Conservation (phyloP, 2,113 vertebrate species). For the Syrmaticus mikado region DNA sequence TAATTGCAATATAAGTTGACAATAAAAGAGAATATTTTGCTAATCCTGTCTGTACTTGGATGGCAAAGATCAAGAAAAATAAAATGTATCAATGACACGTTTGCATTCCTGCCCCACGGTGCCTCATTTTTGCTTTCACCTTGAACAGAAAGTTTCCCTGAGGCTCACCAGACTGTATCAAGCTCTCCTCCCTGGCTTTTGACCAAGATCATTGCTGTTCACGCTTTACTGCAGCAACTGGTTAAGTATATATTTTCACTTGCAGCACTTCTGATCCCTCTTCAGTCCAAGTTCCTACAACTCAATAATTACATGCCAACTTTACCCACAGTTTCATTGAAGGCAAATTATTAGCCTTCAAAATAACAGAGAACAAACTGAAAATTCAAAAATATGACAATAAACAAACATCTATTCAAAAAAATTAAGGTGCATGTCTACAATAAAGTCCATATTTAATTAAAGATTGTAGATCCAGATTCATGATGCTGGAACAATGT, state of each 20-base stretch:
- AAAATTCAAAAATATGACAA: neutral
- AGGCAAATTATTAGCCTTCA: neutral
- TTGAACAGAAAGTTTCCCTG: neutral
- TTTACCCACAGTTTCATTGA: neutral
- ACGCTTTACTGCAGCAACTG: neutral
- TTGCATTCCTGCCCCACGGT: neutral
- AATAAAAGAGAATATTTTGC: too few species aligned
- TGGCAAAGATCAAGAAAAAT: neutral
- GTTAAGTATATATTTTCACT: fast-evolving
- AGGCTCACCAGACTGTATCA: neutral
- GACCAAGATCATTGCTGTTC: neutral
- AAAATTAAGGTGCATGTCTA: neutral
- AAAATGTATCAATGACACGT: neutral
- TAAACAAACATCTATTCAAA: neutral
- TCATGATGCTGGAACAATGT: neutral
- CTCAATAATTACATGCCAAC: neutral
- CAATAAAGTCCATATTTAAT: neutral
- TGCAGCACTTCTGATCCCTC: neutral
- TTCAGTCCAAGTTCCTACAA: neutral
- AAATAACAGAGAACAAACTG: neutral
- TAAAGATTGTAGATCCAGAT: neutral
- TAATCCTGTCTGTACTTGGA: neutral
- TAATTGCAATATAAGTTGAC: neutral
- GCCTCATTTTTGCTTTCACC: neutral
- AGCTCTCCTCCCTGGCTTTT: neutral